Base-by-base conservation (phyloP, 2,888 invertebrate species). In the Peribatodes rhomboidaria region DNA sequence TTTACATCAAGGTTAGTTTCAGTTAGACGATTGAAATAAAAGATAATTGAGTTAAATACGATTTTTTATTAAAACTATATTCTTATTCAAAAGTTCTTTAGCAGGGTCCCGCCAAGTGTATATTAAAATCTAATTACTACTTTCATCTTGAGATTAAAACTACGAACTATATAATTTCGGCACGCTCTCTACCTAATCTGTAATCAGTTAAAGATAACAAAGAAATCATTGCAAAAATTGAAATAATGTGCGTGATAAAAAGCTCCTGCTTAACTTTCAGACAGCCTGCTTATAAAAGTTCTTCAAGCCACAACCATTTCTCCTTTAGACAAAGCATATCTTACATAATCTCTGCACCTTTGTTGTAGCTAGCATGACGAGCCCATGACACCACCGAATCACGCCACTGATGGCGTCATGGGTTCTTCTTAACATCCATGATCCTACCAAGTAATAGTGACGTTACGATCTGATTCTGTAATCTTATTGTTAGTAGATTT, bases 401-500 rank as follows among this genome's bases (percentile, higher is more conserved):
- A 13, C 22, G 11, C 3, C n/a, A 27, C 14, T 31, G 46, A 27
- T 18, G 11, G 42, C 8, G 42, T 42, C 41, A 42, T n/a, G 10
- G 16, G 11, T 42, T 20, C 0, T 16, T 44, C 22, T 44, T 11
- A 44, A 44, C 18, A 3, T 18, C 41, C 18, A 42, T 42, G 18
- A 42, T 11, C 9, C 41, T 41, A 27, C 37, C n/a, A 9, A 22
- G 13, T 0, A 22, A n/a, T 42, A 18, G 42, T 20, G 18, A 3
- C 8, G 46, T 22, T 22, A 46, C 46, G 20, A n/a, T 13, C 46
- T 46, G 2, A 1, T 20, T 16, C 1, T 46, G 8, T 46, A 13
- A 33, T 8, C 10, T 1, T 10, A 31, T 47, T 50, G 31, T 82
- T 70, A 95, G 80, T 95, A 94, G 22, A 94, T 92, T 74, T 96